Percentiles rank a stretch among this genome's conserved stretches.
Conservation (phyloP, 2,888 invertebrate genomes). For the Sphecodes monilicornis region DNA sequence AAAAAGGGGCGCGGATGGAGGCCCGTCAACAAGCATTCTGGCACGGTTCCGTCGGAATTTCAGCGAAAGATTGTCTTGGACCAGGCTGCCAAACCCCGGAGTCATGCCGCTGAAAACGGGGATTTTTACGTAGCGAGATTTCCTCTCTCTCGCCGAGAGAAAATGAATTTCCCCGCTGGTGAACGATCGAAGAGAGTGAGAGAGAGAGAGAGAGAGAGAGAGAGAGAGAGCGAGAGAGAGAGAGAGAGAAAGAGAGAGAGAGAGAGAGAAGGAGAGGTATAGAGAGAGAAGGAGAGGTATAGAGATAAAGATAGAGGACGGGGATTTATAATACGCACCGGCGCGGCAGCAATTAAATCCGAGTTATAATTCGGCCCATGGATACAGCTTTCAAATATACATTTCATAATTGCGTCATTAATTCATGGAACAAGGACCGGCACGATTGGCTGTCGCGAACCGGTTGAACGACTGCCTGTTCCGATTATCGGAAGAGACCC, state of each 20-base stretch:
- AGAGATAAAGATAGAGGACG: neutral
- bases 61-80: constrained; percentile 53
- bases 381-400: neutral
- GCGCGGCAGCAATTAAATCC: constrained; percentile 12
- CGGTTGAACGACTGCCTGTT: neutral
- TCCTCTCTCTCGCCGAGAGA: neutral
- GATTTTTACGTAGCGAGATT: constrained; percentile 12
- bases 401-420: constrained; percentile 17
- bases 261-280: neutral
- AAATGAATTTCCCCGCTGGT: constrained; percentile 39
- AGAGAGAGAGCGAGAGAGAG: too few species aligned
- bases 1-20: constrained; percentile 36
- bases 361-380: neutral
- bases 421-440: constrained; percentile 1
- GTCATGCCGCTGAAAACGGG: constrained; percentile 45
- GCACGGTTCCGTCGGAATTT: constrained; percentile 70
- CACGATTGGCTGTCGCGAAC: neutral
- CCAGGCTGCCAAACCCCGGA: constrained; percentile 50
- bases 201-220: too few species aligned
- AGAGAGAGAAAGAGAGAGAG: neutral
- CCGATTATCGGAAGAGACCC: neutral
- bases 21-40: constrained; percentile 72
- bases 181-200: neutral
- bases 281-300: neutral
- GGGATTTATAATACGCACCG: neutral